A percentile compares a stretch with the other conserved stretches of the same genome.
Evolutionary conservation across 1,140 invertebrate species (phyloP).

Genomic region (Phenacoccus solenopsis): DNA sequence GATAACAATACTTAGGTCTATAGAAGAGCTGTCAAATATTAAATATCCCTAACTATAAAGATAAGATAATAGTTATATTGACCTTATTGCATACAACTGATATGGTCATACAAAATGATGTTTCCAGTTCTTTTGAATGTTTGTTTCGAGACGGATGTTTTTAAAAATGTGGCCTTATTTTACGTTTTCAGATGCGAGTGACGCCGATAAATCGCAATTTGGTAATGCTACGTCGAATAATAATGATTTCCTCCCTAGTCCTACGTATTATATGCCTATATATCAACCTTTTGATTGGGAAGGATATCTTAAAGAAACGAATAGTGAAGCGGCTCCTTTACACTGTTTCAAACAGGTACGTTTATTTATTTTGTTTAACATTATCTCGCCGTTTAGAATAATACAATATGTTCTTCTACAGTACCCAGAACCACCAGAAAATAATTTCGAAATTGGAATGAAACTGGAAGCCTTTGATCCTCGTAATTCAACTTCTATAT

Average conservation of each 20-base stretch:
- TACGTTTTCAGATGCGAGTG: too few species aligned
- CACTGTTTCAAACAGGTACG: conserved; percentile 83
- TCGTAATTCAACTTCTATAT: conserved; percentile 85
- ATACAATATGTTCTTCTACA: conserved; percentile 33
- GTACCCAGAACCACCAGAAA: conserved; percentile 59
- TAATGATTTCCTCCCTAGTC: conserved; percentile 19
- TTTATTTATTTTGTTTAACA: too few species aligned
- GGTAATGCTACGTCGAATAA: not conserved
- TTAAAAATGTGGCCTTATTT: not conserved
- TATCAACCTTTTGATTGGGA: conserved; percentile 73
- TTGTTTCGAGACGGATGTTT: not conserved
- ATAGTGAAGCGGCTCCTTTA: conserved; percentile 63
- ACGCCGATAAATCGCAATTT: not conserved
- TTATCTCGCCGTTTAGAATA: too few species aligned
- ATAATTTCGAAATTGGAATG: conserved; percentile 89
- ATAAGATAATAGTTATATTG: not conserved
- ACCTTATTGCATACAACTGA: not conserved
- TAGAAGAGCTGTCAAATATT: too few species aligned
- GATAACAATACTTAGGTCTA: too few species aligned
- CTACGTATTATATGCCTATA: conserved; percentile 18
- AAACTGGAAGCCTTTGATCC: conserved; percentile 93
- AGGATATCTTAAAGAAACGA: conserved; percentile 70
- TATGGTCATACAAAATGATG: not conserved
- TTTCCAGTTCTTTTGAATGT: not conserved
- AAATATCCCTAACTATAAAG: not conserved